Percentiles rank a stretch among this genome's conserved stretches.
Evolutionary conservation across 2,797 vertebrate genomes (phyloP).

Genomic region (Sitta carolinensis): DNA sequence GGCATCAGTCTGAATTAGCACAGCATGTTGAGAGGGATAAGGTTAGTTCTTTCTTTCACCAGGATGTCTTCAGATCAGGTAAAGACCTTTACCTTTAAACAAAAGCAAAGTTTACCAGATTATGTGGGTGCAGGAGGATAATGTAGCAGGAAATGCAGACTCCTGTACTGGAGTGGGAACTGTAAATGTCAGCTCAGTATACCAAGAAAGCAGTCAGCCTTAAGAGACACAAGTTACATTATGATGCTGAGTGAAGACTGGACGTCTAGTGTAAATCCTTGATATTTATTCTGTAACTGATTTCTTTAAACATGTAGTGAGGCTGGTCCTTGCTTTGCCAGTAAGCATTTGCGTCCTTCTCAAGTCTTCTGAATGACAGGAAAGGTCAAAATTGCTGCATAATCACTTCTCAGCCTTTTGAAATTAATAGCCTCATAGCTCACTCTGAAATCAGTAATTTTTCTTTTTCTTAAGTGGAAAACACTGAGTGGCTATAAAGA

Average conservation of each 20-base stretch:
- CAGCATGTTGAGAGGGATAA: background rate
- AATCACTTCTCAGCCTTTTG: background rate
- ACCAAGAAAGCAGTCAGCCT: background rate
- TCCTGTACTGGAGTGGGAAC: background rate
- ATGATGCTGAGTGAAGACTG: background rate
- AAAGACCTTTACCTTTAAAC: slow-evolving; percentile 19
- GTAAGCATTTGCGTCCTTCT: background rate
- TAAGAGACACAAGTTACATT: background rate
- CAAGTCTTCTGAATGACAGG: background rate
- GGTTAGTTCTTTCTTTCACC: background rate
- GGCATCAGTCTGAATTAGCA: background rate
- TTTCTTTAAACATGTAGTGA: background rate
- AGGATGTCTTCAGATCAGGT: background rate
- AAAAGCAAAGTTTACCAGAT: slow-evolving; percentile 13
- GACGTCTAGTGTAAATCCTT: background rate
- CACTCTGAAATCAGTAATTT: background rate
- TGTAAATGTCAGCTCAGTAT: slow-evolving; percentile 32
- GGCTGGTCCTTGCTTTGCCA: background rate
- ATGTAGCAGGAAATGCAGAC: background rate
- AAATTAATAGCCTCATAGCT: background rate
- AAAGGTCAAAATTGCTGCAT: slow-evolving; percentile 2
- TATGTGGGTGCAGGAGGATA: background rate
- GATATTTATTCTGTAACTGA: background rate
- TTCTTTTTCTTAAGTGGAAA: slow-evolving; percentile 1
- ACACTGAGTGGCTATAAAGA: background rate